Percentiles rank a stretch among this genome's conserved stretches.
These are phyloP conservation scores for Spodoptera frugiperda DNA, from an alignment of 1,140 invertebrate genomes.

Conservation along the genomic window DNA sequence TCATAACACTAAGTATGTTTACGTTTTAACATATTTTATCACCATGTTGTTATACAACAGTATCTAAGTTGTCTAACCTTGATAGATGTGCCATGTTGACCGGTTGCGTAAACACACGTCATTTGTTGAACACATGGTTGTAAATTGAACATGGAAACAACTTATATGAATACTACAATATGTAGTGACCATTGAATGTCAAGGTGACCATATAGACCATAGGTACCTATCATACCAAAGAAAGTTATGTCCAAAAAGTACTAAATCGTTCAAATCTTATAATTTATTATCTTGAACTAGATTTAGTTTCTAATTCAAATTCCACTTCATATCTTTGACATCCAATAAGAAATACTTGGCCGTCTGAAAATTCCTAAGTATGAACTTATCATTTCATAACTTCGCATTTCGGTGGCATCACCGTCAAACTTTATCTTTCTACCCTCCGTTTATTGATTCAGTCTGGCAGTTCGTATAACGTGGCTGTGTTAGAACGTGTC, in stretches of 20 bases:
- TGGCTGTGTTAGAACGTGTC: slow-evolving; percentile 28
- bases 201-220: too few species aligned
- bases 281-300: too few species aligned
- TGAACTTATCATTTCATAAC: slow-evolving; percentile 14
- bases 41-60: slow-evolving; percentile 21
- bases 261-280: too few species aligned
- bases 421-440: slow-evolving; percentile 17
- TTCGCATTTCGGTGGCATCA: neutral
- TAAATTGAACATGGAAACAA: slow-evolving; percentile 23
- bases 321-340: too few species aligned
- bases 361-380: neutral
- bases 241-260: too few species aligned
- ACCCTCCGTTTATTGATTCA: slow-evolving; percentile 31
- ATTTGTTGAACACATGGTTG: slow-evolving; percentile 3
- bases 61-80: slow-evolving; percentile 33
- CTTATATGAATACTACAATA: too few species aligned
- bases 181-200: too few species aligned
- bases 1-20: slow-evolving; percentile 12
- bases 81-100: slow-evolving; percentile 16
- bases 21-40: neutral
- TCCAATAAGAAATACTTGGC: too few species aligned
- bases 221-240: too few species aligned
- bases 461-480: slow-evolving; percentile 16
- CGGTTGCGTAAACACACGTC: slow-evolving; percentile 30
- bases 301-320: too few species aligned